Evolutionary conservation across 2,888 invertebrate genomes (phyloP).

Genomic region (Caenorhabditis parvicauda): DNA sequence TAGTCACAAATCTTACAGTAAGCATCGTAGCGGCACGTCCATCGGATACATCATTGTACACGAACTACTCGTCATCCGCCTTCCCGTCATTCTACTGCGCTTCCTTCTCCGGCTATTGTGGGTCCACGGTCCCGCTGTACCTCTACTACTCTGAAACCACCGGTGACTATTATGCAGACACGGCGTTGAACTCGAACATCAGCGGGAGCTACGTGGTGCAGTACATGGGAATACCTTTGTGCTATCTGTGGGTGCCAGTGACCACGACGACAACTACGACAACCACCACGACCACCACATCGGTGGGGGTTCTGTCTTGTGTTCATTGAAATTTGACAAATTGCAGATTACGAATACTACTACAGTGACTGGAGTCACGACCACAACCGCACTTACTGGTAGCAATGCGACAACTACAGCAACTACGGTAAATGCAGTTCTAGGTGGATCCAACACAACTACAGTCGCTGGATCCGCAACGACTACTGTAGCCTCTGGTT

Average conservation of each 20-base stretch:
- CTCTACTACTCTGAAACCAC: constrained; percentile 21
- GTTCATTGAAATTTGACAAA: too few species aligned
- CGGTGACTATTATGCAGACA: constrained; percentile 19
- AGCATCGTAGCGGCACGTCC: constrained; percentile 22
- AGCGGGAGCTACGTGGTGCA: constrained; percentile 14
- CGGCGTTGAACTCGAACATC: constrained; percentile 7
- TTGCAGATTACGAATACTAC: constrained; percentile 10
- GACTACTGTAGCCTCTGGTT: constrained; percentile 1
- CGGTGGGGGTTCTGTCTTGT: too few species aligned
- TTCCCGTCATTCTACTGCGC: constrained; percentile 23
- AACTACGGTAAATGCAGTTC: neutral
- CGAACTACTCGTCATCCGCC: constrained; percentile 16
- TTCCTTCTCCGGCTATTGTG: constrained; percentile 25
- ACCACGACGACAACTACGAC: constrained; percentile 17
- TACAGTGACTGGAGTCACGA: constrained; percentile 7
- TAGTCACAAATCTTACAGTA: constrained; percentile 1
- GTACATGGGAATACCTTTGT: constrained; percentile 18
- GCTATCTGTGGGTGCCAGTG: constrained; percentile 18
- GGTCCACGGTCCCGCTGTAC: constrained; percentile 27
- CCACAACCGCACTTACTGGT: neutral
- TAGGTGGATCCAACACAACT: constrained; percentile 2
- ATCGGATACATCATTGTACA: constrained; percentile 14
- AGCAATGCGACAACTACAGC: constrained; percentile 8
- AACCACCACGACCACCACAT: constrained; percentile 11
- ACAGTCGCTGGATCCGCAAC: constrained; percentile 2